phyloP scores from a whole-genome alignment of 2,113 vertebrate genomes.

The Etia nguti region DNA sequence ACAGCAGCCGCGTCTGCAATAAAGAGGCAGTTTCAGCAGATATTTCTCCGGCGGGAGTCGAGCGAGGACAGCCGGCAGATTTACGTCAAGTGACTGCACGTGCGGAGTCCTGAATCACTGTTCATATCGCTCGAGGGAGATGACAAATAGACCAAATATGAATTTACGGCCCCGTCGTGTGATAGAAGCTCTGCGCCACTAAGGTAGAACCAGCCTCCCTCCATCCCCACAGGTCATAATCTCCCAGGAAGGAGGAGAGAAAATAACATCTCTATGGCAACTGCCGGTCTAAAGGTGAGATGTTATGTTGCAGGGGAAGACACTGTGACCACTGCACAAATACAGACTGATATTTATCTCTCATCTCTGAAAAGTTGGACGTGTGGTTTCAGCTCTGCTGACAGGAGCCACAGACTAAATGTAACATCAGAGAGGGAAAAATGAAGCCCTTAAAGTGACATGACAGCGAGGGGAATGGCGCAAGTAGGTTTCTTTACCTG shows the following conservation, averaged over 20 bases:
- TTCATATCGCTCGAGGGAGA: neutral
- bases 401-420: neutral
- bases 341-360: neutral
- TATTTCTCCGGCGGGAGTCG: neutral
- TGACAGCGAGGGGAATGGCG: neutral
- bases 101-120: neutral
- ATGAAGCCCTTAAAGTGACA: neutral
- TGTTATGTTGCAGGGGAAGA: neutral
- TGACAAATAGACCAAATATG: neutral
- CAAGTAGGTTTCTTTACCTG: neutral
- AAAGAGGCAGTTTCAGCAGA: neutral
- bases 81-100: neutral
- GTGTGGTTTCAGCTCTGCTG: neutral
- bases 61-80: neutral
- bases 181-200: neutral
- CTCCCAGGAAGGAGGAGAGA: conserved; percentile 20
- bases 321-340: neutral
- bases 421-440: neutral
- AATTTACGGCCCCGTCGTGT: neutral
- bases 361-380: neutral
- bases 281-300: conserved; percentile 16
- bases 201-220: neutral
- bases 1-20: neutral
- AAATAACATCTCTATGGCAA: conserved; percentile 48
- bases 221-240: conserved; percentile 2